Conservation (phyloP, 2,797 vertebrate species). For the Astyanax mexicanus region DNA sequence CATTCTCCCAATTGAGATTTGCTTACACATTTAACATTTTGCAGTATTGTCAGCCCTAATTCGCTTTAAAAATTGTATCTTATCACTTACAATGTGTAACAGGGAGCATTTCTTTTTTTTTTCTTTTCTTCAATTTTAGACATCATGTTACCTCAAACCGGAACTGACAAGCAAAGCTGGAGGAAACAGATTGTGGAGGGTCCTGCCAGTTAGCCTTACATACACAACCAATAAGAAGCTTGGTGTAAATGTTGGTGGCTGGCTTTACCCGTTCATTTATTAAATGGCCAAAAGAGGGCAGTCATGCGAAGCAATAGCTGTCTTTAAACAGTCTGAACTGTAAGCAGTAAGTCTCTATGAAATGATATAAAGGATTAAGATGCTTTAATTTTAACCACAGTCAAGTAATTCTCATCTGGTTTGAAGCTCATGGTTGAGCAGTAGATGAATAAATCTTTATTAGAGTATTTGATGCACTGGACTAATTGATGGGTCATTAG, state of each 20-base stretch:
- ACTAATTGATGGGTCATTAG: background rate
- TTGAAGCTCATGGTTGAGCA: background rate
- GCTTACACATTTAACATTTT: too few species aligned
- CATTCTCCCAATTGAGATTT: too few species aligned
- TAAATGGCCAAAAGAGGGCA: constrained; percentile 20
- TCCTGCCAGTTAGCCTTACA: background rate
- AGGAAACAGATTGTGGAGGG: background rate
- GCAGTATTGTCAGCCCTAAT: too few species aligned
- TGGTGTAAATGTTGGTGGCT: background rate
- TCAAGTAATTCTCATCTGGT: background rate
- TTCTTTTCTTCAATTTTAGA: too few species aligned
- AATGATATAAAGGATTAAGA: background rate
- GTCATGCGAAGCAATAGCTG: constrained; percentile 4
- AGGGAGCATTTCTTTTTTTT: too few species aligned
- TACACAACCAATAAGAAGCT: background rate
- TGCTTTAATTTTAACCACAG: background rate
- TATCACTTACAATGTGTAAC: too few species aligned
- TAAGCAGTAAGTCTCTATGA: background rate
- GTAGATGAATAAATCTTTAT: background rate
- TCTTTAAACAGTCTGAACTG: too few species aligned
- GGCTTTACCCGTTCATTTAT: background rate
- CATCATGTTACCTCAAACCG: background rate
- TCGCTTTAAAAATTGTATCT: too few species aligned
- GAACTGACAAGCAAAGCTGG: background rate
- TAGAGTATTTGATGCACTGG: background rate